Base-by-base conservation (phyloP, 2,888 invertebrate genomes). In the Paralinhomoeus sp. region DNA sequence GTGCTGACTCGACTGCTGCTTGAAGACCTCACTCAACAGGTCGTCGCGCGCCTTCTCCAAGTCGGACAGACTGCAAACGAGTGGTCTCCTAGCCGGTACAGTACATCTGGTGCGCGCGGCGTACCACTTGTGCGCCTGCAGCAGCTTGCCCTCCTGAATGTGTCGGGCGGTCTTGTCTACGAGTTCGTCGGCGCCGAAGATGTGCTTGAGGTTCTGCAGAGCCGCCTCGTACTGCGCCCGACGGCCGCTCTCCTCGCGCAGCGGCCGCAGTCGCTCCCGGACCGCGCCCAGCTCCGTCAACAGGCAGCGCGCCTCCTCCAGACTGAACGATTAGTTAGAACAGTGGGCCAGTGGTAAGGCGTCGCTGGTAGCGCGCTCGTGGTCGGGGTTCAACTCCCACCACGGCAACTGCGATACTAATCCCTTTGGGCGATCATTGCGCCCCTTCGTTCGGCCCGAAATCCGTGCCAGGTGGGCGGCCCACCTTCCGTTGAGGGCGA, bases 191-290 rank as follows among this genome's bases (percentile, higher is more conserved):
- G 93, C 87, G 38, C 85, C 89, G 58, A 93, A 91, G 50, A 97
- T 89, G 60, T 93, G 89, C 62, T 89, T 91, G 24, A 97, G 69
- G 62, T 97, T 97, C 61, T 97, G 91, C 58, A 84, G 85, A 0
- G 93, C 93, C 1, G 91, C 89, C 1, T 85, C 87, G 65, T 89
- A 85, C 64, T 71, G 93, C 0, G 89, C 89, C 65, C 93, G 87
- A 21, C 79, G 75, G 53, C 80, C 79, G 61, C 89, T 89, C 64
- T 93, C 91, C 51, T 83, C 81, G 24, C 83, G 72, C 0, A 93
- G 80, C 38, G 77, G 75, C 60, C 78, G 78, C 27, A 97, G 67
- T 36, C 78, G 77, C 31, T 76, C 75, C 47, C 77, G 79, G 5
- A 91, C 68, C 9, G 75, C 75, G 1, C 82, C 78, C 0, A 91